phyloP scores from a whole-genome alignment of 2,113 vertebrate genomes.

The Bucco capensis region DNA sequence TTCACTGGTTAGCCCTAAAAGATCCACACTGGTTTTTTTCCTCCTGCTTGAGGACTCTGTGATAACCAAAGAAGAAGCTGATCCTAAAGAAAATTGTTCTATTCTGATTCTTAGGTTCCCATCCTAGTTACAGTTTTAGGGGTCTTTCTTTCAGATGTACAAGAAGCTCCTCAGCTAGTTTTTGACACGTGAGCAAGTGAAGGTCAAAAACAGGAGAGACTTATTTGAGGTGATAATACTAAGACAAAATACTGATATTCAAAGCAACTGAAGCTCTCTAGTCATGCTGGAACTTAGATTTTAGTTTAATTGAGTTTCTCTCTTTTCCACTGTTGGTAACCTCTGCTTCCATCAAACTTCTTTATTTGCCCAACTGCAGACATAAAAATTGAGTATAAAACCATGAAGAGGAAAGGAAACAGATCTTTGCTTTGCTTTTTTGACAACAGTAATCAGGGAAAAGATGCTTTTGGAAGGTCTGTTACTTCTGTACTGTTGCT shows the following conservation, averaged over 20 bases:
- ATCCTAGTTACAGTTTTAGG: neutral
- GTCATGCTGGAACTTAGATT: neutral
- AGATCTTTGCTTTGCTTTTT: neutral
- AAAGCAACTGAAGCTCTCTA: neutral
- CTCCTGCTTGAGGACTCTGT: neutral
- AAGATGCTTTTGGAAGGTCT: neutral
- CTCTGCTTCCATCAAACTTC: neutral
- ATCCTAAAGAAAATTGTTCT: neutral
- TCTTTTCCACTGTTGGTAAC: neutral
- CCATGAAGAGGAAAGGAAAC: neutral
- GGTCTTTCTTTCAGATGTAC: neutral
- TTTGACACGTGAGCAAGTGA: neutral
- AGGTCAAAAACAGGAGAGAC: neutral
- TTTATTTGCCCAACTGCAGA: neutral
- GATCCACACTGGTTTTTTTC: neutral
- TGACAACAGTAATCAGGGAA: neutral
- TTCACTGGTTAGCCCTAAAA: neutral
- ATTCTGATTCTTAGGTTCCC: neutral
- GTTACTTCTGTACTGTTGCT: neutral
- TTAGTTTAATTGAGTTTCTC: neutral
- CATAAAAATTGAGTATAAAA: neutral
- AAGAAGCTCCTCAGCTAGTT: neutral
- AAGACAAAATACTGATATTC: neutral
- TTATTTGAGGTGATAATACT: neutral
- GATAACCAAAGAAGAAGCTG: neutral